Evolutionary conservation across 2,888 invertebrate genomes (phyloP).

Genomic region (Macroteleia sp.): DNA sequence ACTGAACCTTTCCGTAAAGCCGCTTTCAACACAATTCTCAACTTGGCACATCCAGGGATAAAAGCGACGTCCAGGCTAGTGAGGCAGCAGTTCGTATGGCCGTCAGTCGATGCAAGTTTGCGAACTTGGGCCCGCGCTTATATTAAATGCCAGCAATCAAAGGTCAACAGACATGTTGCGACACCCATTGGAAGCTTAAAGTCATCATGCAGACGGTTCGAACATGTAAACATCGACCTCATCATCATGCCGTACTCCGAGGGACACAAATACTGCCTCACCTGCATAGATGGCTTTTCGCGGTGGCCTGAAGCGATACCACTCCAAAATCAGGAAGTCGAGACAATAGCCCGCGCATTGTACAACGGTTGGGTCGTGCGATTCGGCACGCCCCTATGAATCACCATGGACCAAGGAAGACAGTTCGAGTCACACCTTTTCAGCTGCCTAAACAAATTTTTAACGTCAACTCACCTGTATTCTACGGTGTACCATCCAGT

Average conservation of each 20-base stretch:
- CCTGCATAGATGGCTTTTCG: conserved; percentile 72
- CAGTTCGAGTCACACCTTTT: no score
- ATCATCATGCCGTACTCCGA: conserved; percentile 44
- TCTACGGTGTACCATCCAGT: conserved; percentile 65
- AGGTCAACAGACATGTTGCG: conserved; percentile 68
- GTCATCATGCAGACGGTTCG: neutral
- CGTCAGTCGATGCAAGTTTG: conserved; percentile 63
- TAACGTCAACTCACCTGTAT: conserved; percentile 72
- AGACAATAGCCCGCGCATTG: conserved; percentile 59
- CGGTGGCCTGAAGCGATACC: conserved; percentile 67
- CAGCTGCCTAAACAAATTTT: conserved; percentile 45
- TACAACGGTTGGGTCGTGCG: no score
- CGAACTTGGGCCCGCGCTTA: conserved; percentile 9
- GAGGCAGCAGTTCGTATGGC: conserved; percentile 76
- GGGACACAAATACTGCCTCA: conserved; percentile 73
- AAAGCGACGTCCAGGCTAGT: conserved; percentile 69
- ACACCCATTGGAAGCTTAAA: neutral
- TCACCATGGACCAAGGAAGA: conserved; percentile 69
- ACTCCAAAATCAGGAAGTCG: conserved; percentile 48
- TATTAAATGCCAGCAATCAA: conserved; percentile 19
- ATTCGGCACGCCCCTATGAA: conserved; percentile 58
- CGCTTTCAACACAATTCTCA: conserved; percentile 66
- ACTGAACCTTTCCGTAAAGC: conserved; percentile 27
- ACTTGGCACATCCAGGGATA: conserved; percentile 68
- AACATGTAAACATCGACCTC: conserved; percentile 66